Conservation (phyloP, 2,797 vertebrate species). For the Enteromius paludinosus region DNA sequence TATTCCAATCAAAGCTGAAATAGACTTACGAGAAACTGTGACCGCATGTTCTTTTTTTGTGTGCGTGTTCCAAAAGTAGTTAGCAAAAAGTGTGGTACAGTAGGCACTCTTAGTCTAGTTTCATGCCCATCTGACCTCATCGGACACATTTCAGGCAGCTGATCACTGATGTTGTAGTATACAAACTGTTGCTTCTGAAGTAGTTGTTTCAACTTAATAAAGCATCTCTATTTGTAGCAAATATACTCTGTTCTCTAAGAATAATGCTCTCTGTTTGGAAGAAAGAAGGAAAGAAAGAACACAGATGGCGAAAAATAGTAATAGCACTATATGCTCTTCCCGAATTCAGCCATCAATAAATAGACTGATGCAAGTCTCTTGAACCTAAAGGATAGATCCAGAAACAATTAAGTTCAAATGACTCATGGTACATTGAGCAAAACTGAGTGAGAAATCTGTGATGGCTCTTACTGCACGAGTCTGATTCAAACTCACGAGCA, state of each 20-base stretch:
- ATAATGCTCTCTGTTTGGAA: neutral
- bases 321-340: neutral
- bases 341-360: neutral
- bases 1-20: conserved; percentile 18
- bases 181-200: too few relatives aligned
- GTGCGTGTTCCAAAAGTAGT: conserved; percentile 10
- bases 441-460: neutral
- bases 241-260: too few relatives aligned
- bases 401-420: neutral
- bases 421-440: neutral
- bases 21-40: conserved; percentile 35
- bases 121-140: neutral
- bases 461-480: neutral
- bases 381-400: neutral
- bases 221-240: too few relatives aligned
- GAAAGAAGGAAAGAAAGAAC: neutral
- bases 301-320: neutral
- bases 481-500: neutral
- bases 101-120: neutral
- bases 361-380: neutral
- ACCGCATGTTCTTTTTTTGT: conserved; percentile 2
- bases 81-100: neutral
- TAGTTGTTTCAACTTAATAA: too few relatives aligned
- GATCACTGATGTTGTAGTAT: too few relatives aligned
- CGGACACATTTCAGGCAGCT: neutral